Percentiles rank a stretch among this genome's conserved stretches.
Conservation (phyloP, 1,140 invertebrate species). For the Psix sp. region DNA sequence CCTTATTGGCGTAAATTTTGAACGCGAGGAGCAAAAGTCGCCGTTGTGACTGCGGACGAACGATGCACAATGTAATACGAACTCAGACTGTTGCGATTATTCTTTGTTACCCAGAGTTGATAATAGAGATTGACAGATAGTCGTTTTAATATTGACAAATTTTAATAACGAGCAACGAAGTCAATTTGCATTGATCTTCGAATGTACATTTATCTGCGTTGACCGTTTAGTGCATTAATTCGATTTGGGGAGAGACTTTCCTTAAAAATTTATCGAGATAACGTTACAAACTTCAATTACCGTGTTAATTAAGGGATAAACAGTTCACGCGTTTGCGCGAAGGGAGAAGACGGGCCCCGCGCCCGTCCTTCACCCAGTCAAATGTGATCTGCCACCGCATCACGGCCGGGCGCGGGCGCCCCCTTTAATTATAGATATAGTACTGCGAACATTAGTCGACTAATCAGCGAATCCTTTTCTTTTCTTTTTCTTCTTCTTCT, state of each 20-base stretch:
- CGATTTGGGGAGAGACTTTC: slow-evolving; percentile 1
- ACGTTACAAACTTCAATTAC: slow-evolving; percentile 54
- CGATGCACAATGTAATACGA: slow-evolving; percentile 40
- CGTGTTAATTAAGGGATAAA: slow-evolving; percentile 42
- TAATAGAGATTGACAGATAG: slow-evolving; percentile 47
- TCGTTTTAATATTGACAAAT: slow-evolving; percentile 48
- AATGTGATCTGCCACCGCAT: not conserved
- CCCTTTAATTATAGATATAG: slow-evolving; percentile 21
- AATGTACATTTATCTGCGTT: slow-evolving; percentile 42
- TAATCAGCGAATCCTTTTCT: slow-evolving; percentile 18
- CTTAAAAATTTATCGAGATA: slow-evolving; percentile 49
- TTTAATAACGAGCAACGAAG: slow-evolving; percentile 50
- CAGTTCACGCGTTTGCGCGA: slow-evolving; percentile 26
- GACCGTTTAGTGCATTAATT: slow-evolving; percentile 46
- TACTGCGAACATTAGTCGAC: slow-evolving; percentile 34
- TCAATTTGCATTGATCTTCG: slow-evolving; percentile 51
- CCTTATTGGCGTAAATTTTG: slow-evolving; percentile 55
- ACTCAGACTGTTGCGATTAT: slow-evolving; percentile 56
- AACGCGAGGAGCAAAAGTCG: not conserved
- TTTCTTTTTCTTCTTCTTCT: slow-evolving; percentile 24
- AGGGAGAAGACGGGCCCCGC: slow-evolving; percentile 34
- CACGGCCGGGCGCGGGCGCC: not conserved
- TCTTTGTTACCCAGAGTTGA: slow-evolving; percentile 50
- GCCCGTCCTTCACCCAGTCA: too few relatives aligned
- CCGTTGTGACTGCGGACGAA: slow-evolving; percentile 1